Percentiles rank a stretch among this genome's conserved stretches.
These are phyloP conservation scores for Sturmia bella DNA, from an alignment of 2,888 invertebrate genomes.

Conservation along the genomic window DNA sequence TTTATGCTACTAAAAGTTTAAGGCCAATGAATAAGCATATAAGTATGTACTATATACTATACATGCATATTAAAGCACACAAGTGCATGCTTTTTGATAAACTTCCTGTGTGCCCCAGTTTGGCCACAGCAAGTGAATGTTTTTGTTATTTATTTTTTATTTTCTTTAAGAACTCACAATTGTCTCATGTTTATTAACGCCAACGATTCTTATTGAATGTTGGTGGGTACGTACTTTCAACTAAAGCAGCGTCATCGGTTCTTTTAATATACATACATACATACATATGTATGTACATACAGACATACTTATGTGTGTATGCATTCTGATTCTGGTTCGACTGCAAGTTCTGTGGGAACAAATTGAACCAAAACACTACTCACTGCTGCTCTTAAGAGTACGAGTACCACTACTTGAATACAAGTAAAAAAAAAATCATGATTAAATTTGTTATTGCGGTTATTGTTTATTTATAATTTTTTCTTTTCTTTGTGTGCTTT, in stretches of 20 bases:
- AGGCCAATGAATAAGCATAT: constrained; percentile 39
- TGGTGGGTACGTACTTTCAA: constrained; percentile 46
- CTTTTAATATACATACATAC: constrained; percentile 7
- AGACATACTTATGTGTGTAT: background rate
- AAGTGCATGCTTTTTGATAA: background rate
- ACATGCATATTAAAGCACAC: no score
- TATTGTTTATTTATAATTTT: constrained; percentile 38
- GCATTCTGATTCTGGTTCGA: constrained; percentile 41
- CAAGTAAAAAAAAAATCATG: constrained; percentile 58
- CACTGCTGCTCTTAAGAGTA: constrained; percentile 2
- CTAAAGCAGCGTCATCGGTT: constrained; percentile 51
- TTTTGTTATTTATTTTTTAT: background rate
- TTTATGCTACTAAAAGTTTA: background rate
- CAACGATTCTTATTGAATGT: constrained; percentile 49
- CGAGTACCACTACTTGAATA: no score
- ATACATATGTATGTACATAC: no score
- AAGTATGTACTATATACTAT: background rate
- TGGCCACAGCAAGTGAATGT: constrained; percentile 27
- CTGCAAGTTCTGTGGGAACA: constrained; percentile 60
- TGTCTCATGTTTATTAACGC: constrained; percentile 36
- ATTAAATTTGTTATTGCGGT: constrained; percentile 57
- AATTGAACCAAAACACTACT: constrained; percentile 42
- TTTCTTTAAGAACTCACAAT: constrained; percentile 39
- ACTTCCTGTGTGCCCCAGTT: constrained; percentile 38
- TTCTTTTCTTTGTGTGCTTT: constrained; percentile 41